Conservation (phyloP, 2,113 vertebrate species). For the Atractosteus spatula region DNA sequence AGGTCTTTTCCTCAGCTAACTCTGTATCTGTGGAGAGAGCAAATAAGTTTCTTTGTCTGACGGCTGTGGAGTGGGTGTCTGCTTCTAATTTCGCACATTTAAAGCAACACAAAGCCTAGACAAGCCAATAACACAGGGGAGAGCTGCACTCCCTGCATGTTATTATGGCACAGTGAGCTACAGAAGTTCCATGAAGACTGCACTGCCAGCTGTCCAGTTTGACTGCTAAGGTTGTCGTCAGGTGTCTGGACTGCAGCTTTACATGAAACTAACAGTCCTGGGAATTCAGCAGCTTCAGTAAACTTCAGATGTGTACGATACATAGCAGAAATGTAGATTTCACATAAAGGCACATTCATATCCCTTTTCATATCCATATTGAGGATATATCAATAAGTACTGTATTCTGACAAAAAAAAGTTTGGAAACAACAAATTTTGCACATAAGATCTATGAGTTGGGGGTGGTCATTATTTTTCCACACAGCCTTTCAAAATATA, state of each 20-base stretch:
- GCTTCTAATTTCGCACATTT: slow-evolving; percentile 29
- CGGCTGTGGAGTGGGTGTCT: slow-evolving; percentile 20
- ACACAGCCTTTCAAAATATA: no score
- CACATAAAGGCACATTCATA: no score
- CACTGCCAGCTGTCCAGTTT: slow-evolving; percentile 9
- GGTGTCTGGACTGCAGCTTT: slow-evolving; percentile 12
- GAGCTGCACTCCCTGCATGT: slow-evolving; percentile 14
- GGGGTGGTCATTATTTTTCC: no score
- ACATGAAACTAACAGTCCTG: slow-evolving; percentile 16
- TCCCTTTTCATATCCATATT: no score
- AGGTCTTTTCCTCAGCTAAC: slow-evolving; percentile 55
- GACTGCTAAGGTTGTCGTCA: slow-evolving; percentile 1
- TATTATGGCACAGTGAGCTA: slow-evolving; percentile 25
- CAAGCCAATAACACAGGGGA: slow-evolving; percentile 31
- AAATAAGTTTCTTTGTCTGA: slow-evolving; percentile 31
- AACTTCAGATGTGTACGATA: not conserved
- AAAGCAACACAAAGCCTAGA: slow-evolving; percentile 36
- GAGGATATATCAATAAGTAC: no score
- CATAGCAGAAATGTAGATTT: no score
- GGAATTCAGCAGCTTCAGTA: not conserved
- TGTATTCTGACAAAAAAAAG: no score
- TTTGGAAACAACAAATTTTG: no score
- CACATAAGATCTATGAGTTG: no score
- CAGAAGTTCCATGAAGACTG: slow-evolving; percentile 8
- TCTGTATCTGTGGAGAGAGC: slow-evolving; percentile 63